phyloP scores from a whole-genome alignment of 1,140 invertebrate species.

The Diorhabda sublineata region DNA sequence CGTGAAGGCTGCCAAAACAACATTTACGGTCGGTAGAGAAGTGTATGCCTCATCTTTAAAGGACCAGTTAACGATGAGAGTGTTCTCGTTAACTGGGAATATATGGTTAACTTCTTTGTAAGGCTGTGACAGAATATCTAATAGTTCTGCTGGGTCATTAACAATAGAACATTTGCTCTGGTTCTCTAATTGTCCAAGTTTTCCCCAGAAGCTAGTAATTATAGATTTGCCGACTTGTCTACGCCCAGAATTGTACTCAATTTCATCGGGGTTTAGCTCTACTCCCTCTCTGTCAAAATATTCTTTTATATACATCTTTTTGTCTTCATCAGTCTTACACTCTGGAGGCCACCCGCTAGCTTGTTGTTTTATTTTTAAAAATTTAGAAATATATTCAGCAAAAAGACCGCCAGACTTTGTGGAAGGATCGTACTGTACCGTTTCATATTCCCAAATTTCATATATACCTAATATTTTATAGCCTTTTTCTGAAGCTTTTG shows the following conservation, averaged over 20 bases:
- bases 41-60: constrained; percentile 20
- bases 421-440: constrained; percentile 13
- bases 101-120: constrained; percentile 27
- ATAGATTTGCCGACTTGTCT: constrained; percentile 18
- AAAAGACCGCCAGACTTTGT: constrained; percentile 33
- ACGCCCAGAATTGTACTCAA: constrained; percentile 17
- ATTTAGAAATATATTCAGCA: constrained; percentile 37
- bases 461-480: constrained; percentile 22
- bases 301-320: constrained; percentile 23
- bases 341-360: constrained; percentile 37
- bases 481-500: constrained; percentile 35
- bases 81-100: constrained; percentile 32
- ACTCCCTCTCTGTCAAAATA: constrained; percentile 44
- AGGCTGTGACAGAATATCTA: constrained; percentile 35
- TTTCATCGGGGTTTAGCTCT: constrained; percentile 31
- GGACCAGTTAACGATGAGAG: constrained; percentile 33
- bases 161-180: constrained; percentile 4
- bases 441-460: constrained; percentile 25
- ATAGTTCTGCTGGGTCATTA: constrained; percentile 14
- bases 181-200: constrained; percentile 23
- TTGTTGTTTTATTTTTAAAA: constrained; percentile 45
- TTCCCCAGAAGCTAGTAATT: constrained; percentile 26
- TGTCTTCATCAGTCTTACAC: constrained; percentile 33
- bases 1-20: constrained; percentile 41
- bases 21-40: constrained; percentile 30